A percentile compares a stretch with the other conserved stretches of the same genome.
These are phyloP conservation scores for Diplodus sargus DNA, from an alignment of 2,797 vertebrate genomes.

Conservation along the genomic window DNA sequence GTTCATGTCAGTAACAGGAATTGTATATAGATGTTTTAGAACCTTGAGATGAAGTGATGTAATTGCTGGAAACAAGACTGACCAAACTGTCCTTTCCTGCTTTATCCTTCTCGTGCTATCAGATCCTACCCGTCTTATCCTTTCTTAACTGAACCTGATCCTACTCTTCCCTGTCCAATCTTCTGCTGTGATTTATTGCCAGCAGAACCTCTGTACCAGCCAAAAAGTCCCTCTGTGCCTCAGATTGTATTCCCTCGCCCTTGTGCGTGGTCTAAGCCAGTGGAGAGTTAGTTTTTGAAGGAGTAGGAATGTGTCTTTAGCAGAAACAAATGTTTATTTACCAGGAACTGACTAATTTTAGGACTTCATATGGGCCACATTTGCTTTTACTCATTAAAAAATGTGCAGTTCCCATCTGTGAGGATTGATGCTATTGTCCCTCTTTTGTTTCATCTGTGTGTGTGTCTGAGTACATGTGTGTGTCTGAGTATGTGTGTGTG, in stretches of 20 bases:
- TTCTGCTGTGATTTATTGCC: constrained; percentile 59
- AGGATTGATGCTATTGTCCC: constrained; percentile 37
- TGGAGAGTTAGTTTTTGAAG: constrained; percentile 42
- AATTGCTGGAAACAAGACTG: not conserved
- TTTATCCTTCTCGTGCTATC: constrained; percentile 24
- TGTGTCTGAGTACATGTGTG: constrained; percentile 30
- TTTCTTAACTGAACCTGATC: constrained; percentile 39
- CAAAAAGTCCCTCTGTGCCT: constrained; percentile 36
- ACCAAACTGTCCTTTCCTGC: constrained; percentile 9
- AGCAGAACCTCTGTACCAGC: constrained; percentile 37
- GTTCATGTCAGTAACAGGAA: not conserved
- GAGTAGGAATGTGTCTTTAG: constrained; percentile 70
- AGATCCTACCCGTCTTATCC: constrained; percentile 8
- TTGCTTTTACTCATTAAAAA: constrained; percentile 64
- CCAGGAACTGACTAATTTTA: constrained; percentile 58
- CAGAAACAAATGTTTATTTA: constrained; percentile 78
- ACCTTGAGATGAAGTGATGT: not conserved
- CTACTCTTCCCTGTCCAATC: constrained; percentile 30
- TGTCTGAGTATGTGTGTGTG: constrained; percentile 25
- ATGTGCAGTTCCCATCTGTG: constrained; percentile 63
- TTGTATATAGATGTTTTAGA: not conserved
- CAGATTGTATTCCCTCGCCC: constrained; percentile 42
- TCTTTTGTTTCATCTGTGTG: constrained; percentile 61
- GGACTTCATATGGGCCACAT: constrained; percentile 57
- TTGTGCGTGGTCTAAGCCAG: constrained; percentile 30